A percentile compares a stretch with the other conserved stretches of the same genome.
phyloP scores from a whole-genome alignment of 2,888 invertebrate genomes.

The Pegoplata infirma region DNA sequence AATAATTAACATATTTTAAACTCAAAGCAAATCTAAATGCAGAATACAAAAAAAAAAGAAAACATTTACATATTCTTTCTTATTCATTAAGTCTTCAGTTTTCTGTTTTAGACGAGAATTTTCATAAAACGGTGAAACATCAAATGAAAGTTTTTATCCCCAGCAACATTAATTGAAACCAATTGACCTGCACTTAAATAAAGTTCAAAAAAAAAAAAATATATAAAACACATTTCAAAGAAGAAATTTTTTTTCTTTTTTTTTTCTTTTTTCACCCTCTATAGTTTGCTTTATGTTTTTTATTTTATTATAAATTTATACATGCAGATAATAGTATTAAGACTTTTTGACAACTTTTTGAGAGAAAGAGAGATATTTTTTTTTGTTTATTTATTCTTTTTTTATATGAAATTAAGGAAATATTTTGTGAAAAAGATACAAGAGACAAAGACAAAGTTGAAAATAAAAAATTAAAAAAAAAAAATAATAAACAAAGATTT shows the following conservation, averaged over 20 bases:
- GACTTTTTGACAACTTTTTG: conserved; percentile 46
- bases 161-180: conserved; percentile 53
- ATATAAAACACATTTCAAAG: conserved; percentile 50
- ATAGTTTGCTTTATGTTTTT: background rate
- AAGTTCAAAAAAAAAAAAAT: too few relatives aligned
- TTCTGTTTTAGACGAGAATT: conserved; percentile 23
- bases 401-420: conserved; percentile 34
- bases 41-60: background rate
- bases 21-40: background rate
- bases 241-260: conserved; percentile 17
- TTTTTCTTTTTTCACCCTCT: conserved; percentile 3
- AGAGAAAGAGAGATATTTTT: conserved; percentile 2
- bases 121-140: conserved; percentile 51
- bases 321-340: conserved; percentile 22
- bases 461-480: conserved; percentile 15
- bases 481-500: conserved; percentile 16
- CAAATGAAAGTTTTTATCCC: conserved; percentile 51
- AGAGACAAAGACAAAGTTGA: conserved; percentile 48
- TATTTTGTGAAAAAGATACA: conserved; percentile 28
- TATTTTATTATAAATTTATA: conserved; percentile 1
- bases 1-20: background rate
- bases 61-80: conserved; percentile 1
- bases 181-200: conserved; percentile 60
- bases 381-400: too few relatives aligned
- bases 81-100: conserved; percentile 19